These are phyloP conservation scores for Eriocheir sinensis DNA, from an alignment of 1,140 invertebrate genomes.

Conservation along the genomic window DNA sequence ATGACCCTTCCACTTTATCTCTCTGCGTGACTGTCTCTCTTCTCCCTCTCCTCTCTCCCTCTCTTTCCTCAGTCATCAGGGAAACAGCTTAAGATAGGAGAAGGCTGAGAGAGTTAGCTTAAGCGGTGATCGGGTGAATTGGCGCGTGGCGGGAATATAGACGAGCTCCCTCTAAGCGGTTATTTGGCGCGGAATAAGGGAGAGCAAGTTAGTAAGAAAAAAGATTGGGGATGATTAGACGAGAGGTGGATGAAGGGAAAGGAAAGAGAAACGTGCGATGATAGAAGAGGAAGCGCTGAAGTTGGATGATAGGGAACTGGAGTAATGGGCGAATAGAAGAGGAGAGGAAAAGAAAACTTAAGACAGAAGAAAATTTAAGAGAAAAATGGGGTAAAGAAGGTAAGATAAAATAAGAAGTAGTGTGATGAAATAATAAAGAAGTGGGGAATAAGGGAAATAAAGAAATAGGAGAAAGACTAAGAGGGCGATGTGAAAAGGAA, in stretches of 20 bases:
- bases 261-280: background rate
- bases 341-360: background rate
- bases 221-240: background rate
- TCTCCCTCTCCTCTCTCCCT: too few relatives aligned
- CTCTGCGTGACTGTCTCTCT: too few relatives aligned
- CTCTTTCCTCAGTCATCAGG: too few relatives aligned
- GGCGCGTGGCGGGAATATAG: too few relatives aligned
- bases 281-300: background rate
- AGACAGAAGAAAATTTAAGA: background rate
- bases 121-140: too few relatives aligned
- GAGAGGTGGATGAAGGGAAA: background rate
- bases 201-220: too few relatives aligned
- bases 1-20: too few relatives aligned
- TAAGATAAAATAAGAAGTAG: background rate
- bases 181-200: too few relatives aligned
- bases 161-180: too few relatives aligned
- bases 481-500: background rate
- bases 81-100: too few relatives aligned
- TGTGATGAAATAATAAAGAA: background rate
- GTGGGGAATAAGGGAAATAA: background rate
- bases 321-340: background rate
- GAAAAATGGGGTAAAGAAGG: background rate
- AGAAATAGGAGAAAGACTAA: background rate
- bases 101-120: too few relatives aligned
- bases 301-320: background rate